phyloP scores from a whole-genome alignment of 2,113 vertebrate genomes.

The Microcebus lehilahytsara region DNA sequence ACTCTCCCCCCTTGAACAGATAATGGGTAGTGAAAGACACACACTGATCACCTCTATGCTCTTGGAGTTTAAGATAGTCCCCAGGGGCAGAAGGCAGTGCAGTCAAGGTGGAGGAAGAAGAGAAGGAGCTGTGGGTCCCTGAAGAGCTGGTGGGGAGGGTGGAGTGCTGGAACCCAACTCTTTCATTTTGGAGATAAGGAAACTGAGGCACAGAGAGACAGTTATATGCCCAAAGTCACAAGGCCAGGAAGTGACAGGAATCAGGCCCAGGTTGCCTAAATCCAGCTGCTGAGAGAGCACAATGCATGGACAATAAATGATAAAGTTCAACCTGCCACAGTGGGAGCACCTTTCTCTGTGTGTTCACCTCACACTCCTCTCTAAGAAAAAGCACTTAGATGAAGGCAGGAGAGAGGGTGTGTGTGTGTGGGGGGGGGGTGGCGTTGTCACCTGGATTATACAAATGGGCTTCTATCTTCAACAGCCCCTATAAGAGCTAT shows the following conservation, averaged over 20 bases:
- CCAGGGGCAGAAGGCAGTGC: background rate
- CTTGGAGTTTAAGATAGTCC: background rate
- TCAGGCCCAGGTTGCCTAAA: background rate
- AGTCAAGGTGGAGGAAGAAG: background rate
- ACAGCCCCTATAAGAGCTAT: background rate
- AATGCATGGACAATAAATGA: background rate
- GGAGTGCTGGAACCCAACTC: background rate
- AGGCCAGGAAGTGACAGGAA: background rate
- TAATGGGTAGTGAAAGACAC: background rate
- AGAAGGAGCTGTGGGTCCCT: rapidly evolving
- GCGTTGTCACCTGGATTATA: background rate
- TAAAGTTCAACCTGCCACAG: background rate
- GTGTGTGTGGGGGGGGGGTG: no score
- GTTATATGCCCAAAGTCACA: background rate
- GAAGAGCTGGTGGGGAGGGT: background rate
- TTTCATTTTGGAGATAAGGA: background rate
- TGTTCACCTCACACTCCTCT: background rate
- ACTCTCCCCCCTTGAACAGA: background rate
- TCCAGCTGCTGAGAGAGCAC: background rate
- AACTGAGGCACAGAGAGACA: background rate
- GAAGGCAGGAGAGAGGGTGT: no score
- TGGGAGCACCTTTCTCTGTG: no score
- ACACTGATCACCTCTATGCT: background rate
- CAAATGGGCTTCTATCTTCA: background rate
- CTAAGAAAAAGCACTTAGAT: background rate